Percentiles rank a stretch among this genome's conserved stretches.
These are phyloP conservation scores for Ormyrus labotus DNA, from an alignment of 2,888 invertebrate species.

Conservation along the genomic window DNA sequence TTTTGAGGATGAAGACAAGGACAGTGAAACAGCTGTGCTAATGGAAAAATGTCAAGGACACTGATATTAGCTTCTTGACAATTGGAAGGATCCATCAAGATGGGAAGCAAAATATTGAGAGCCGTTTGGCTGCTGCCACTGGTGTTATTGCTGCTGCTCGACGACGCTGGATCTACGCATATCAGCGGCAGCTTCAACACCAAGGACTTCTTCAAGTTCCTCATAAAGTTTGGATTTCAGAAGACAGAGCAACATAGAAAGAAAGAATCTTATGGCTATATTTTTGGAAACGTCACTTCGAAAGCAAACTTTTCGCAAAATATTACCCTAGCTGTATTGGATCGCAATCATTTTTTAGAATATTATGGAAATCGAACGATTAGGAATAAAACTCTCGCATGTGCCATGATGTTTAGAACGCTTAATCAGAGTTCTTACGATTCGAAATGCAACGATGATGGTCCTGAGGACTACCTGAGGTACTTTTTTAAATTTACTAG, in stretches of 20 bases:
- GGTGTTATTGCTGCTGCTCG: constrained; percentile 41
- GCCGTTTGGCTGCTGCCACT: constrained; percentile 47
- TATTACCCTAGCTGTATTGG: constrained; percentile 92
- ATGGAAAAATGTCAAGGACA: constrained; percentile 49
- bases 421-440: constrained; percentile 91
- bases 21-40: constrained; percentile 33
- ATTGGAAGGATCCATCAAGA: constrained; percentile 14
- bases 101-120: constrained; percentile 29
- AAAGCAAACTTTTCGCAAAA: constrained; percentile 81
- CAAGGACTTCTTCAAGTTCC: constrained; percentile 90
- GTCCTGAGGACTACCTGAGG: constrained; percentile 83
- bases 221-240: constrained; percentile 97
- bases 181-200: constrained; percentile 82
- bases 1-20: background rate
- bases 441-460: constrained; percentile 86
- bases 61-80: constrained; percentile 48
- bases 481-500: constrained; percentile 43
- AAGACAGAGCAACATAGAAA: constrained; percentile 92
- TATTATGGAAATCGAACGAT: constrained; percentile 89
- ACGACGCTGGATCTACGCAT: constrained; percentile 75
- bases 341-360: constrained; percentile 91
- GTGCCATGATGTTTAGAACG: constrained; percentile 90
- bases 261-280: constrained; percentile 93
- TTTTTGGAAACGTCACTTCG: constrained; percentile 95
- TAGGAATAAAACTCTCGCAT: constrained; percentile 84